These are phyloP conservation scores for Mesoclemmys tuberculata DNA, from an alignment of 2,113 vertebrate genomes.

Conservation along the genomic window DNA sequence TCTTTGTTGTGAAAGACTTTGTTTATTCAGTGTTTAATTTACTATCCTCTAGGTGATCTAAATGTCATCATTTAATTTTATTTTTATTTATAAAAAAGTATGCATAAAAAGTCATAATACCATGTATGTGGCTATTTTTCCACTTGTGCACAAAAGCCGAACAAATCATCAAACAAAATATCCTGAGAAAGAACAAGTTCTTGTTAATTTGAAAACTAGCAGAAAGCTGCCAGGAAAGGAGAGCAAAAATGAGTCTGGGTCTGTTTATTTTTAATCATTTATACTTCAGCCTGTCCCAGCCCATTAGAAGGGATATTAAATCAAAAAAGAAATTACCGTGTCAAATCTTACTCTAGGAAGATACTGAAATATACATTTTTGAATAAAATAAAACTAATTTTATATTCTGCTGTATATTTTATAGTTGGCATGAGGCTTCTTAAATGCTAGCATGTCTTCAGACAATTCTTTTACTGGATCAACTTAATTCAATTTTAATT, in stretches of 20 bases:
- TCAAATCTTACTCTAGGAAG: conserved; percentile 8
- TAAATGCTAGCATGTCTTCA: background rate
- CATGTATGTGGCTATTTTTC: conserved; percentile 43
- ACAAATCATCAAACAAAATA: background rate
- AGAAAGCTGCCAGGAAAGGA: conserved; percentile 38
- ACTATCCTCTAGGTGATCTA: conserved; percentile 41
- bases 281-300: conserved; percentile 11
- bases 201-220: conserved; percentile 6
- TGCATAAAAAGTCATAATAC: conserved; percentile 31
- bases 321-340: conserved; percentile 11
- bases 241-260: conserved; percentile 16
- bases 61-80: conserved; percentile 35
- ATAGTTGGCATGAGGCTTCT: background rate
- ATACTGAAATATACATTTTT: background rate
- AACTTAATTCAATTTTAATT: background rate
- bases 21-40: conserved; percentile 66
- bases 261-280: conserved; percentile 56
- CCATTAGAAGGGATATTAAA: conserved; percentile 29
- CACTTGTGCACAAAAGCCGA: conserved; percentile 40
- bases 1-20: conserved; percentile 57
- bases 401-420: background rate
- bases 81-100: conserved; percentile 11
- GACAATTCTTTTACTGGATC: background rate
- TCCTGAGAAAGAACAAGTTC: background rate
- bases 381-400: background rate